Evolutionary conservation across 2,888 invertebrate species (phyloP).

Genomic region (Hypselothyrea guttata): DNA sequence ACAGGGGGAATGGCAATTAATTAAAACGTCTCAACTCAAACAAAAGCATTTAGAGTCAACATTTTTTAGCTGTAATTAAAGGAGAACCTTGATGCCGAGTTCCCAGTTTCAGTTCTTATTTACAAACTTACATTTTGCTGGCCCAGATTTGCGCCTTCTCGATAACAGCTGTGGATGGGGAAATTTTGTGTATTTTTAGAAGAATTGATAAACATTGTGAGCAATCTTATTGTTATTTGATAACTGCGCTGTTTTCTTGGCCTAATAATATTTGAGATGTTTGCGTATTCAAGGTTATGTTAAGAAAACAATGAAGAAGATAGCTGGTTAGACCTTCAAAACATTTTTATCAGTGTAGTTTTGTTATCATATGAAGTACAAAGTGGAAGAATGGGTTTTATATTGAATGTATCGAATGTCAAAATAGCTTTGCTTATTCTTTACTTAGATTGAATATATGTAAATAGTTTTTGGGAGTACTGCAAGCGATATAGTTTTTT

Average conservation of each 20-base stretch:
- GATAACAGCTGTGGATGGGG: slow-evolving; percentile 1
- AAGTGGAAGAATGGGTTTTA: too few relatives aligned
- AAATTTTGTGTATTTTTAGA: slow-evolving; percentile 7
- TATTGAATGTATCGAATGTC: too few relatives aligned
- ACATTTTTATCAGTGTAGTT: too few relatives aligned
- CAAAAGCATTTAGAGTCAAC: slow-evolving; percentile 31
- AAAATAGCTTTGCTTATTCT: too few relatives aligned
- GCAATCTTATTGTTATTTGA: slow-evolving; percentile 9
- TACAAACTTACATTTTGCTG: slow-evolving; percentile 5
- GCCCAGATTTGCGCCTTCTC: slow-evolving; percentile 21
- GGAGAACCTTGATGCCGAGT: slow-evolving; percentile 20
- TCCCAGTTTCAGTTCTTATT: too few relatives aligned
- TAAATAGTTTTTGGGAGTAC: too few relatives aligned
- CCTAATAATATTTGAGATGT: too few relatives aligned
- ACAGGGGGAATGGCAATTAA: slow-evolving; percentile 44
- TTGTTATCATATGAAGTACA: too few relatives aligned
- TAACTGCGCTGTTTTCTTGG: slow-evolving; percentile 14
- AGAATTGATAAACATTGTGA: slow-evolving; percentile 24
- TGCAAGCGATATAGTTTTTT: too few relatives aligned
- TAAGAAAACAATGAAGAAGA: too few relatives aligned
- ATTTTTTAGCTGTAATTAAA: slow-evolving; percentile 37
- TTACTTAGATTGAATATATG: too few relatives aligned
- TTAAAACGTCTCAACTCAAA: slow-evolving; percentile 48
- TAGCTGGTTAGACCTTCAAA: too few relatives aligned
- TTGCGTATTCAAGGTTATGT: not conserved